phyloP scores from a whole-genome alignment of 2,113 vertebrate species.

The Labeo catla region DNA sequence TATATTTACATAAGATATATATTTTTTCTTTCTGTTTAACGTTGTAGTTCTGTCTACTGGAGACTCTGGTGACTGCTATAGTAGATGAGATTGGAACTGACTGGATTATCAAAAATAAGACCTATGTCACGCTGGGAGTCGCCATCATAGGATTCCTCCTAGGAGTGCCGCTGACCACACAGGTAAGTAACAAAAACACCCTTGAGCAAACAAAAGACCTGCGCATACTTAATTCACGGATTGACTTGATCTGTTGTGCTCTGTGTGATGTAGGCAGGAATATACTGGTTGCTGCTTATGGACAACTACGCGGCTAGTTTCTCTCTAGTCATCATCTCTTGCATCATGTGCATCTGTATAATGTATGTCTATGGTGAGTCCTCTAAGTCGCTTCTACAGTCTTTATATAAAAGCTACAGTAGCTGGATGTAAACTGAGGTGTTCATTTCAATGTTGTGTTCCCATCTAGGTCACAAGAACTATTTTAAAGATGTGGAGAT shows the following conservation, averaged over 20 bases:
- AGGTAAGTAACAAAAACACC: constrained; percentile 70
- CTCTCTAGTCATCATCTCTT: constrained; percentile 96
- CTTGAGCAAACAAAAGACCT: background rate
- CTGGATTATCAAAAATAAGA: constrained; percentile 94
- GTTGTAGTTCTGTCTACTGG: constrained; percentile 92
- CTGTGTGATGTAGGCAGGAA: constrained; percentile 84
- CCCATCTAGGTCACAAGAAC: constrained; percentile 84
- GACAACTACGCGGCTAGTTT: constrained; percentile 98
- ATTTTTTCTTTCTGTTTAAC: background rate
- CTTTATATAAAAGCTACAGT: background rate
- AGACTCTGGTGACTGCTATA: constrained; percentile 93
- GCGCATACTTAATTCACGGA: background rate
- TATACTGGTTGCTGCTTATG: constrained; percentile 97
- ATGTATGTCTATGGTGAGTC: constrained; percentile 97
- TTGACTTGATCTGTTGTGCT: constrained; percentile 1
- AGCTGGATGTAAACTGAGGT: background rate
- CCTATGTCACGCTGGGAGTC: constrained; percentile 86
- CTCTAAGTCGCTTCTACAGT: background rate
- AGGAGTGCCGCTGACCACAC: constrained; percentile 91
- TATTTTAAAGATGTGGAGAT: constrained; percentile 99
- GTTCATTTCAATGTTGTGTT: constrained; percentile 2
- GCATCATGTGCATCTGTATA: constrained; percentile 96
- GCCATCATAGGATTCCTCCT: constrained; percentile 89
- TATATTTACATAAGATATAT: too few relatives aligned
- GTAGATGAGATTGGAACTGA: constrained; percentile 96